phyloP scores from a whole-genome alignment of 2,113 vertebrate species.

The Hippocampus mohnikei region DNA sequence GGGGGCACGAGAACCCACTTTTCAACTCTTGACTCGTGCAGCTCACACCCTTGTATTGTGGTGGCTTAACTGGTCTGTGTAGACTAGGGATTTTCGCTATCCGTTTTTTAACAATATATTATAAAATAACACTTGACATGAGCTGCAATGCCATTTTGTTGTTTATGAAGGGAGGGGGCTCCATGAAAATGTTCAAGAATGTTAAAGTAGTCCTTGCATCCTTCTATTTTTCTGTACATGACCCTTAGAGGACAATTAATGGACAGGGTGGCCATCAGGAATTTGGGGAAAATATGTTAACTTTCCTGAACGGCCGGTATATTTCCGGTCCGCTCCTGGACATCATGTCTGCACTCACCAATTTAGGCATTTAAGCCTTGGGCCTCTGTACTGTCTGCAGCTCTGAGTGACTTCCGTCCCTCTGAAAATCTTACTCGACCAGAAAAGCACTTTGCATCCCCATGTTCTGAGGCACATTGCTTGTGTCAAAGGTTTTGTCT shows the following conservation, averaged over 20 bases:
- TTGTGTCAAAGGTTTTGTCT: conserved; percentile 15
- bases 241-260: neutral
- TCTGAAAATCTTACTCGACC: conserved; percentile 29
- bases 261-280: neutral
- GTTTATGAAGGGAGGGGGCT: too few relatives aligned
- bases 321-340: too few relatives aligned
- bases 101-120: neutral
- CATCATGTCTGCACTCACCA: neutral
- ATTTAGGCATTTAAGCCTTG: conserved; percentile 3
- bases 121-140: neutral
- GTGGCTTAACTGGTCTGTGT: neutral
- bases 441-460: conserved; percentile 36
- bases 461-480: neutral
- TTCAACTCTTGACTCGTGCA: conserved; percentile 42
- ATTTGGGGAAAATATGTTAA: too few relatives aligned
- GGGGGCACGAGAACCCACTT: neutral
- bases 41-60: neutral
- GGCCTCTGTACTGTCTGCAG: conserved; percentile 25
- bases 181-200: neutral
- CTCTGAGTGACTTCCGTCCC: conserved; percentile 24
- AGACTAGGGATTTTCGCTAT: neutral
- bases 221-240: neutral
- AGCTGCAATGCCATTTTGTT: neutral
- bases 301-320: too few relatives aligned
- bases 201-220: neutral